Conservation (phyloP, 1,140 invertebrate species). For the Ceratosolen fusciceps region DNA sequence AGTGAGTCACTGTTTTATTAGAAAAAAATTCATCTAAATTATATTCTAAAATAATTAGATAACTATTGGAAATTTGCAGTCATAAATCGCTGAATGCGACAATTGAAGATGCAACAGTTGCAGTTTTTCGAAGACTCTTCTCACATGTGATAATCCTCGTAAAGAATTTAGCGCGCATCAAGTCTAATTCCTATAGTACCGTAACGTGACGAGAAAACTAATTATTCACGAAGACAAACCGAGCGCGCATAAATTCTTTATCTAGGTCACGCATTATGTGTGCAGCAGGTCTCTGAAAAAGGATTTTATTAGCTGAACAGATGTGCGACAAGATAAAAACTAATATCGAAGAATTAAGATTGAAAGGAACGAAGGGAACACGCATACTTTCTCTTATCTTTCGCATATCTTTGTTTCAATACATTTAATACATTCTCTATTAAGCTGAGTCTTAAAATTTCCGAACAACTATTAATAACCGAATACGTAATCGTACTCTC, state of each 20-base stretch:
- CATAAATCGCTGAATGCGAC: no score
- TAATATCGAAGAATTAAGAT: conserved; percentile 6
- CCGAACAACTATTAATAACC: no score
- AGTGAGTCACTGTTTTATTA: no score
- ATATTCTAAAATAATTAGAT: no score
- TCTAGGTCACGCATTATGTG: conserved; percentile 33
- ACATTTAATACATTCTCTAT: background rate
- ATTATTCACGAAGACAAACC: conserved; percentile 10
- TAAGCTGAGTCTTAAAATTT: background rate
- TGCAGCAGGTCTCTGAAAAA: background rate
- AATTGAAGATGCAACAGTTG: no score
- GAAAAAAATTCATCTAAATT: no score
- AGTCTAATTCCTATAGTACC: background rate
- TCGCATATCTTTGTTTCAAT: background rate
- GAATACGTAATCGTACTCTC: no score
- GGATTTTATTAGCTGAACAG: conserved; percentile 23
- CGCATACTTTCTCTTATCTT: background rate
- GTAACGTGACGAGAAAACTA: conserved; percentile 27
- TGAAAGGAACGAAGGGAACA: background rate
- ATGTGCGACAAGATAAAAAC: background rate
- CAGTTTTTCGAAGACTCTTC: background rate
- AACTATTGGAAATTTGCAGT: no score
- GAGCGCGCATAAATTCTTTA: conserved; percentile 7
- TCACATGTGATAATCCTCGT: background rate
- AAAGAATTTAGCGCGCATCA: background rate